Conservation (phyloP, 2,888 invertebrate species). For the Cephus nigrinus region DNA sequence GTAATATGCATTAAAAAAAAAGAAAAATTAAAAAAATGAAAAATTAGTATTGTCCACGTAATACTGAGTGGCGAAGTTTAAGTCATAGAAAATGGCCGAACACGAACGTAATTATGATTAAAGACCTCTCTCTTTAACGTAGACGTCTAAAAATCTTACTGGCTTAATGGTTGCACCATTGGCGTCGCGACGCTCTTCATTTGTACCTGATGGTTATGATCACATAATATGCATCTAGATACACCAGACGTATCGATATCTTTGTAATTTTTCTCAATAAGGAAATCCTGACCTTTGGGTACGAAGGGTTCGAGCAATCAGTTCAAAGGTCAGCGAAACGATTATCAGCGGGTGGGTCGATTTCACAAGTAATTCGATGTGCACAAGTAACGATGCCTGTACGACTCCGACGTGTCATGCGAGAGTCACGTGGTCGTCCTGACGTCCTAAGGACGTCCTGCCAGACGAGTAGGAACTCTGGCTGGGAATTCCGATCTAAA, state of each 20-base stretch:
- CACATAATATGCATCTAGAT: not conserved
- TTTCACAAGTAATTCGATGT: not conserved
- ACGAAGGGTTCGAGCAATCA: not conserved
- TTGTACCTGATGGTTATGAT: not conserved
- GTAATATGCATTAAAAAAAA: slow-evolving; percentile 11
- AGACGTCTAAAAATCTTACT: not conserved
- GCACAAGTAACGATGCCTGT: not conserved
- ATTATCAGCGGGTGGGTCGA: not conserved
- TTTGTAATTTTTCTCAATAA: not conserved
- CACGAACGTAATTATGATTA: not conserved
- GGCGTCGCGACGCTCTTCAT: not conserved
- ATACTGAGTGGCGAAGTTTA: slow-evolving; percentile 19
- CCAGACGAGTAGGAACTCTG: too few relatives aligned
- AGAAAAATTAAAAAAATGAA: not conserved
- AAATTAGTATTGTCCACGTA: slow-evolving; percentile 28
- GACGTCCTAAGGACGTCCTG: not conserved
- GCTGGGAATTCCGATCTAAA: too few relatives aligned
- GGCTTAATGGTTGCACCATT: not conserved
- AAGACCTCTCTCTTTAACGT: not conserved
- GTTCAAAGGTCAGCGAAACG: not conserved
- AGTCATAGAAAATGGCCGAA: not conserved
- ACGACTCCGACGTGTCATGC: not conserved
- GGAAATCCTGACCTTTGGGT: not conserved
- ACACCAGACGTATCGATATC: not conserved
- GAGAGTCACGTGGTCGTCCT: not conserved